These are phyloP conservation scores for Megalurothrips usitatus DNA, from an alignment of 2,888 invertebrate genomes.

Conservation along the genomic window DNA sequence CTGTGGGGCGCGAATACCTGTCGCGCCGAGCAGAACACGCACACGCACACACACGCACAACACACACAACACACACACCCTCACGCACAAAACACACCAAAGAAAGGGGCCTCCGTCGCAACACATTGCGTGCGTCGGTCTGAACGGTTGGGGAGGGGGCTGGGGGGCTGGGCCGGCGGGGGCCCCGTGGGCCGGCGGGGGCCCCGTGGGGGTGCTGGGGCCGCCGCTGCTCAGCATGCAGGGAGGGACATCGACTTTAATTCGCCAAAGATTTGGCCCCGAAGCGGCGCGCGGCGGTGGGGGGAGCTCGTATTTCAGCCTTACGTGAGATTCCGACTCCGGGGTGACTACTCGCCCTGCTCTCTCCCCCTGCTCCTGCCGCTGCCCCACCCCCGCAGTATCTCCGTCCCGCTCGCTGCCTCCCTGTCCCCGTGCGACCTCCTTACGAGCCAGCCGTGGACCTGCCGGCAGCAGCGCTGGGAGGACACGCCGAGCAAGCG, in stretches of 20 bases:
- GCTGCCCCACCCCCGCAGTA: neutral
- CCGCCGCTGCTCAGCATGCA: neutral
- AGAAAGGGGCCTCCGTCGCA: too few species aligned
- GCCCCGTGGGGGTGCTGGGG: neutral
- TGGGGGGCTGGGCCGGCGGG: neutral
- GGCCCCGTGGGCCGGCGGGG: neutral
- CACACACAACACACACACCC: too few species aligned
- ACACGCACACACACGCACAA: too few species aligned
- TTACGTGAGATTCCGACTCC: neutral
- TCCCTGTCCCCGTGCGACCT: too few species aligned
- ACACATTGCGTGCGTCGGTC: neutral
- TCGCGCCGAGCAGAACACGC: too few species aligned
- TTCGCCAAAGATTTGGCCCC: constrained; percentile 16
- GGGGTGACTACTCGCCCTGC: neutral
- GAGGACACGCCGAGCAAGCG: too few species aligned
- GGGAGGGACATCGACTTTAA: constrained; percentile 19
- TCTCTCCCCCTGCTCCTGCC: neutral
- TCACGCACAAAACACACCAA: too few species aligned
- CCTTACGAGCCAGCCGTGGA: too few species aligned
- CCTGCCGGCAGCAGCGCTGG: too few species aligned
- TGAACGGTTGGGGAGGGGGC: neutral
- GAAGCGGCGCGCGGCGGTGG: too few species aligned
- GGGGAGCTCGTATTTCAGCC: constrained; percentile 24
- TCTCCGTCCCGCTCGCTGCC: too few species aligned
- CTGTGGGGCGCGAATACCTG: too few species aligned